phyloP scores from a whole-genome alignment of 92 coral and sea anemone species.

The Bergia sp. region DNA sequence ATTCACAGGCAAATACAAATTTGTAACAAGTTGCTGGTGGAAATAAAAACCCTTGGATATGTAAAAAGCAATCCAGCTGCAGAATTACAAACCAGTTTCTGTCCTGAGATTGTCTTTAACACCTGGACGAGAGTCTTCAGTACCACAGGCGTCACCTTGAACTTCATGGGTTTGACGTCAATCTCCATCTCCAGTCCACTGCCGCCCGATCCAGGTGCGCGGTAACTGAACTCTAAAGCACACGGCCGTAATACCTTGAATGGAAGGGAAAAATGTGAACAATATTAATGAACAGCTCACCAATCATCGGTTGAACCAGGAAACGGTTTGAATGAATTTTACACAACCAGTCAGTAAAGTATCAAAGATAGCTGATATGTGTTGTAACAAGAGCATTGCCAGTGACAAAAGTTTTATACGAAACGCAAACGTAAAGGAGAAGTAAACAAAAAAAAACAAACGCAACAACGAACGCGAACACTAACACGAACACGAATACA shows the following conservation, averaged over 20 bases:
- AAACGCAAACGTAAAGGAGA: too few species aligned
- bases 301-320: too few species aligned
- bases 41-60: neutral
- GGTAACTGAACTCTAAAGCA: slow-evolving; percentile 70
- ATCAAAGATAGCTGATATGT: too few species aligned
- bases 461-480: too few species aligned
- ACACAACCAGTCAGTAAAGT: too few species aligned
- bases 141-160: slow-evolving; percentile 82
- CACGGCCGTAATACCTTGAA: slow-evolving; percentile 88
- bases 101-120: slow-evolving; percentile 70
- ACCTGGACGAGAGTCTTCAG: slow-evolving; percentile 77
- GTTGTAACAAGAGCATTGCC: too few species aligned
- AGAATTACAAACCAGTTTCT: slow-evolving; percentile 69
- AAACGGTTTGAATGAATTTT: too few species aligned
- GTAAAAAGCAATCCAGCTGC: neutral
- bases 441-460: too few species aligned
- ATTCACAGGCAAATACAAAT: too few species aligned
- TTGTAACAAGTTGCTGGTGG: neutral
- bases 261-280: neutral
- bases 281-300: too few species aligned
- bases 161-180: slow-evolving; percentile 69
- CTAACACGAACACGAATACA: too few species aligned
- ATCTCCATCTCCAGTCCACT: slow-evolving; percentile 80
- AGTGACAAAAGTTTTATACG: too few species aligned
- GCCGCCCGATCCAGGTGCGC: slow-evolving; percentile 69